Percentiles rank a stretch among this genome's conserved stretches.
Evolutionary conservation across 1,140 invertebrate genomes (phyloP).

Genomic region (Drosophila nebulosa): DNA sequence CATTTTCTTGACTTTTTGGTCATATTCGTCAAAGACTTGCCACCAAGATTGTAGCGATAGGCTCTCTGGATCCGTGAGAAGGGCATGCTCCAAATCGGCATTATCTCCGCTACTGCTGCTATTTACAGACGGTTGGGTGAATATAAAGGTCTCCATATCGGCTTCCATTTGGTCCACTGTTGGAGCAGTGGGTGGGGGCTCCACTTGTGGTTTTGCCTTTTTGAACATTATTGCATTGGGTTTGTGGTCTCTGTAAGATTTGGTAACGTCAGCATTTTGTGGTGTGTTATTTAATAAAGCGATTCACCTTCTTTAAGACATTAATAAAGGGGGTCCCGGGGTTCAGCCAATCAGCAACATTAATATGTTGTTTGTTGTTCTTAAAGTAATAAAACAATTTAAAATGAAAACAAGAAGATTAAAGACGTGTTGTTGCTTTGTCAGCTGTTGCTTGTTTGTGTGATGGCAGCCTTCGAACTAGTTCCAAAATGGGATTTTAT

Average conservation of each 20-base stretch:
- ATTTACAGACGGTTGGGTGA: conserved; percentile 11
- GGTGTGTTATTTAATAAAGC: not conserved
- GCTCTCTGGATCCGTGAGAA: conserved; percentile 50
- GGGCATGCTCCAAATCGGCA: conserved; percentile 39
- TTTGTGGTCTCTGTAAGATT: not conserved
- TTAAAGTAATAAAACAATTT: not conserved
- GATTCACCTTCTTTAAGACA: not conserved
- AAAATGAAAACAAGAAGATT: not conserved
- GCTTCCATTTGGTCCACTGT: conserved; percentile 56
- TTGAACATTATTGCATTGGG: conserved; percentile 52
- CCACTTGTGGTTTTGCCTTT: conserved; percentile 55
- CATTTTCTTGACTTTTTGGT: conserved; percentile 50
- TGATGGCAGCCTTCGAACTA: not conserved
- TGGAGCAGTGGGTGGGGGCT: conserved; percentile 56
- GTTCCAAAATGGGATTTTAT: not conserved
- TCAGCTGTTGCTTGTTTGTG: not conserved
- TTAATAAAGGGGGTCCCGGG: not conserved
- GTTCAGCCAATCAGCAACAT: not conserved
- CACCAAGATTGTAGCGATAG: conserved; percentile 48
- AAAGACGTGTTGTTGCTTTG: not conserved
- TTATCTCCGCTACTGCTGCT: not conserved
- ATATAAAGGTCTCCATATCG: conserved; percentile 65
- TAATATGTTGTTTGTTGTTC: not conserved
- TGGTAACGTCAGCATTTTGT: not conserved
- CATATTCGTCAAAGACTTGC: conserved; percentile 61